Evolutionary conservation across 2,113 vertebrate species (phyloP), one percentile per base, ranked within the genome.

Genomic region (Phaetusa simplex): DNA sequence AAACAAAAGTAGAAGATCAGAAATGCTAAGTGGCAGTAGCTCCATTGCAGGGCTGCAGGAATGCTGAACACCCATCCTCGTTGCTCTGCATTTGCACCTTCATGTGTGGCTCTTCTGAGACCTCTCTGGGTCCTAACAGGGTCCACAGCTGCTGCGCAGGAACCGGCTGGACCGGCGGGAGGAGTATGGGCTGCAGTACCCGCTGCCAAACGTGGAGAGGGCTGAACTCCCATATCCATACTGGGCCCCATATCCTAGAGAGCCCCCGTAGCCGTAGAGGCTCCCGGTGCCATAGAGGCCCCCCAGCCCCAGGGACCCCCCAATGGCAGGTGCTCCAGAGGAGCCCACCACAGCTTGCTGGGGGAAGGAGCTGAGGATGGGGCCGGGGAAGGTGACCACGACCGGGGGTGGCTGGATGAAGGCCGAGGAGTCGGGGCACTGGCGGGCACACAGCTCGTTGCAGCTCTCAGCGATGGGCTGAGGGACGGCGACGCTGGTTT

Each of bases 311-410:
- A 56, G 21, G 24, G 34, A 62, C 6, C 85, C 82, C 1, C 73
- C 82, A 18, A 94, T 74, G 2, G 85, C 4, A 0, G 96, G 96
- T 0, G 20, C 90, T 59, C 95, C 94, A 0, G 92, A 4, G 0
- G 96, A 96, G 2, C 95, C 96, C 78, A 96, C 94, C 65, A 93
- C 73, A 0, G 92, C 82, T 7, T 96, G 96, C 91, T 96, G 96
- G 0, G 96, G 96, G 94, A 91, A 97, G 81, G 95, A 95, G 92
- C 94, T 97, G 87, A 96, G 95, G 84, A 97, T 96, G 94, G 96
- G 94, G 1, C 96, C 96, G 0, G 96, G 96, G 84, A 97, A 85
- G 69, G 96, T 96, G 87, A 96, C 26, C 0, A 96, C 71, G 0
- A 97, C 89, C 0, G 96, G 93, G 0, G 96, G 96, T 0, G 95